Base-by-base conservation (phyloP, 23 tunicate species). In the Ascidia mentula region DNA sequence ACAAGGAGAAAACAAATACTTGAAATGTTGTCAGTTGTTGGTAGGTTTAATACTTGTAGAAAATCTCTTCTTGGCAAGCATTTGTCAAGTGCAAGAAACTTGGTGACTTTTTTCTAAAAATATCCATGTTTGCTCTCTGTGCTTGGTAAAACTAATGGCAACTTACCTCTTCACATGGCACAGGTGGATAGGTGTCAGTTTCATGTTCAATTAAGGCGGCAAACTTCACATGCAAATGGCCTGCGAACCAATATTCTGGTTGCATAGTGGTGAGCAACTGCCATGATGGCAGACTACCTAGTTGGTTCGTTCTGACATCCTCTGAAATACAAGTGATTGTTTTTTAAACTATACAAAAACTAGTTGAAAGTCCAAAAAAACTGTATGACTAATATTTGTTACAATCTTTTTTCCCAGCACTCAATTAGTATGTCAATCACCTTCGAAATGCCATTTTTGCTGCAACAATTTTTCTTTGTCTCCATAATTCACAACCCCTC, bases 161-260 rank as follows among this genome's bases (percentile, higher is more conserved):
- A n/a, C n/a, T n/a, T n/a, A n/a, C n/a, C n/a, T n/a, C n/a, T n/a
- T n/a, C n/a, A n/a, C n/a, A n/a, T n/a, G n/a, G n/a, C n/a, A n/a
- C n/a, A n/a, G 65, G 65, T 53, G 65, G 65, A 53, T 20, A 53
- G 24, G 65, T 53, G 65, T 53, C 65, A 53, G 65, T 28, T 36
- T 89, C 85, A 59, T 95, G 99, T 20, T 81, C 69, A 37, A 95
- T 79, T 30, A 60, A 18, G 0, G 96, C 96, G 0, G 91, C 77
- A 75, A 86, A 95, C 76, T 95, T 95, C 6, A 95, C 96, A 80
- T 95, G 99, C 36, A 95, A 53, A 80, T 95, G 99, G 31, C 92
- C 99, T 18, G 99, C 86, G 74, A 95, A 95, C 99, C 99, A 95
- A 38, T 95, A 86, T 18, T 36, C 40, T 6, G 99, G 99, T 60